phyloP scores from a whole-genome alignment of 2,113 vertebrate species.

The Chrysochloris asiatica region DNA sequence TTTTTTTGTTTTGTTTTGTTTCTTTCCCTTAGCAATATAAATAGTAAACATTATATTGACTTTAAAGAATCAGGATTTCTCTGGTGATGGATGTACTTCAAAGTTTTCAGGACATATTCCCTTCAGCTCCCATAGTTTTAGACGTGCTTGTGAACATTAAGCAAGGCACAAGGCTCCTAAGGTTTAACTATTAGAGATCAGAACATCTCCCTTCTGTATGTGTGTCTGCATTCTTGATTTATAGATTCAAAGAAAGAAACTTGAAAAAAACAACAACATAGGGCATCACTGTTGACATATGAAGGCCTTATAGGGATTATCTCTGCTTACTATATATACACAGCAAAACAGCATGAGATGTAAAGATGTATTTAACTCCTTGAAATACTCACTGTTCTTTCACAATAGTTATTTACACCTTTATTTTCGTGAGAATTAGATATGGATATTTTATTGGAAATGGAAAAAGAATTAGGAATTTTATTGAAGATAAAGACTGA shows the following conservation, averaged over 20 bases:
- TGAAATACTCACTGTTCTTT: no score
- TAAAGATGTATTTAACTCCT: fast-evolving
- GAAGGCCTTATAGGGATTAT: not conserved
- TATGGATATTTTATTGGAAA: not conserved
- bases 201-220: not conserved
- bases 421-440: not conserved
- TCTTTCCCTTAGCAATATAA: fast-evolving
- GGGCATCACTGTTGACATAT: not conserved
- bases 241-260: not conserved
- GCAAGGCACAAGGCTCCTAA: not conserved
- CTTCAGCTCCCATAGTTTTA: not conserved
- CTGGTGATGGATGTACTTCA: not conserved
- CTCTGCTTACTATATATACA: fast-evolving
- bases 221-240: fast-evolving
- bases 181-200: not conserved
- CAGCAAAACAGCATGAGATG: not conserved
- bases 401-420: not conserved
- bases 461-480: not conserved
- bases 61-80: not conserved
- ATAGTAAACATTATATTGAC: not conserved
- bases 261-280: not conserved
- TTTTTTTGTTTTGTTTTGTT: no score
- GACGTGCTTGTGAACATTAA: not conserved
- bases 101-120: not conserved
- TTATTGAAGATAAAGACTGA: not conserved